Base-by-base conservation (phyloP, 2,113 vertebrate species). In the Xiphophorus hellerii region DNA sequence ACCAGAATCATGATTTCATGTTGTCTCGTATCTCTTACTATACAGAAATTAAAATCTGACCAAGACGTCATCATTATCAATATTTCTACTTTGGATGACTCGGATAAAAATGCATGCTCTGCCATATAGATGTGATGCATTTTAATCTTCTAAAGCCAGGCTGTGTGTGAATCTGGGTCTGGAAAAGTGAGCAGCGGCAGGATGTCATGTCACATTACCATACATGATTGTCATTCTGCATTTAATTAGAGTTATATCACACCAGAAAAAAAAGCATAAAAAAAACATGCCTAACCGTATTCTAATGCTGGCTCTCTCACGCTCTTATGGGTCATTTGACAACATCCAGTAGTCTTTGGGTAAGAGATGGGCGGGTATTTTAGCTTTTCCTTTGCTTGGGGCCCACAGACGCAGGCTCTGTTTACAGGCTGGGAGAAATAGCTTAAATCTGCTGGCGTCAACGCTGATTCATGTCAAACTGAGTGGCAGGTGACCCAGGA, bases 401-500 rank as follows among this genome's bases (percentile, higher is more conserved):
- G 87, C 75, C 77, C 15, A 0, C 33, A 88, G 88, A 87, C 92
- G 68, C 77, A 6, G 48, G 73, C 84, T 88, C 74, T 83, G 92
- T 88, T 94, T 87, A 85, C 92, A 90, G 84, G 88, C 61, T 1
- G 11, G 90, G 88, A 83, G 89, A 90, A 93, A 93, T 37, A 85
- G 79, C 92, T 92, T 88, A 91, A 91, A 90, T 90, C 92, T 93
- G 93, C 89, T 88, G 78, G 77, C 80, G 83, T 82, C 93, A 33
- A 86, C 85, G 90, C 88, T 91, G 90, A 92, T 95, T 94, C 90
- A 31, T 62, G 89, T 94, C 93, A 94, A 66, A 66, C 7, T 92
- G 94, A 95, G 90, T 95, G 95, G 94, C 94, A 94, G 95, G 93
- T 94, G 93, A 94, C 90, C 91, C 91, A 91, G 84, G 90, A 93